phyloP scores from a whole-genome alignment of 2,113 vertebrate genomes.

The Pygoscelis adeliae region DNA sequence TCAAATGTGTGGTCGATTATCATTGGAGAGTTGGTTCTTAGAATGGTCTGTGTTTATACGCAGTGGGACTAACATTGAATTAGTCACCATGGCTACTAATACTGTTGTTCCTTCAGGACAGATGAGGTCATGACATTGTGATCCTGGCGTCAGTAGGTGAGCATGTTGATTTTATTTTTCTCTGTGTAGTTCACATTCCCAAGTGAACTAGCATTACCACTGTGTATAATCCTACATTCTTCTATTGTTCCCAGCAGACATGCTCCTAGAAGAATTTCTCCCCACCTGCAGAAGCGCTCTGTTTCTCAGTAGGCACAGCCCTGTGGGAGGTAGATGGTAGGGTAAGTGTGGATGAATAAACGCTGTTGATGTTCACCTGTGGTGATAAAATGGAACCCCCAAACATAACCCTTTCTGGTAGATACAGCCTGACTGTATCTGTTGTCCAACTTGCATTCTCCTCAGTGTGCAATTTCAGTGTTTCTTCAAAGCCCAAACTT shows the following conservation, averaged over 20 bases:
- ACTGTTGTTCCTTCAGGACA: not conserved
- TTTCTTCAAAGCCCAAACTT: not conserved
- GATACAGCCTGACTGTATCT: not conserved
- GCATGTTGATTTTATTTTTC: not conserved
- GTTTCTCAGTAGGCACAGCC: not conserved
- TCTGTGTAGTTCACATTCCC: not conserved
- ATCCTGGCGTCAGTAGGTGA: not conserved
- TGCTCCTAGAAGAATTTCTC: not conserved
- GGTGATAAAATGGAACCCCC: not conserved
- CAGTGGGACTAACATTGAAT: not conserved
- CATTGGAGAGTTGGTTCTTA: not conserved
- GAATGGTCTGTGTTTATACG: not conserved
- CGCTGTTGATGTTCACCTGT: not conserved
- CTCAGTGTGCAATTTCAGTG: not conserved
- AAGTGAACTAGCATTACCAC: not conserved
- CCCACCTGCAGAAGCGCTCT: not conserved
- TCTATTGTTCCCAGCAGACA: not conserved
- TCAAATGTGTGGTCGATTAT: not conserved
- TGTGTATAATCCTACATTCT: not conserved
- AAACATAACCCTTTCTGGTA: not conserved
- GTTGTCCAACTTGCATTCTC: not conserved
- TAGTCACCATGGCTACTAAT: slow-evolving; percentile 20
- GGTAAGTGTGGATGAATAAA: not conserved
- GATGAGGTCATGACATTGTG: not conserved
- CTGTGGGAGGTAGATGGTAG: not conserved